Conservation (phyloP, 37 sponge, comb jelly and placozoan species). For the Ianthella basta region DNA sequence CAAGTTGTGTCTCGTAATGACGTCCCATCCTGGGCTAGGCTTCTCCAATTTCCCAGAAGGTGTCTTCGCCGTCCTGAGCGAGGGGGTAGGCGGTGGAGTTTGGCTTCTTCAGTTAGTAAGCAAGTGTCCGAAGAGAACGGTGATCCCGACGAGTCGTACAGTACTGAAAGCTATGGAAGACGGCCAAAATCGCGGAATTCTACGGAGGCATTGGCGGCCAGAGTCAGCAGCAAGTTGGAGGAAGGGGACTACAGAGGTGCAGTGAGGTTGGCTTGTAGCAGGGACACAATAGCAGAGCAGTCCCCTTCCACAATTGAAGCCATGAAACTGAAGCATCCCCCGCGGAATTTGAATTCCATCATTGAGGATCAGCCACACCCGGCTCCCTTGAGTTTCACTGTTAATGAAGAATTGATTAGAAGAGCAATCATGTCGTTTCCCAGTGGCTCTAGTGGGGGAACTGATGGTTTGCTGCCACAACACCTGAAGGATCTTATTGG, state of each 20-base stretch:
- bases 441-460: constrained; percentile 38
- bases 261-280: not conserved
- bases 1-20: not conserved
- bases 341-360: not conserved
- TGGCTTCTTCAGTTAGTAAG: not conserved
- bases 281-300: constrained; percentile 2
- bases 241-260: constrained; percentile 2
- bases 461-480: constrained; percentile 47
- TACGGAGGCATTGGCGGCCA: not conserved
- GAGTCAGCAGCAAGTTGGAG: not conserved
- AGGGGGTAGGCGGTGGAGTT: not conserved
- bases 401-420: not conserved
- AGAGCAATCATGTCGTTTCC: not conserved
- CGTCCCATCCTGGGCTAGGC: not conserved
- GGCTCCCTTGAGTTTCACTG: not conserved
- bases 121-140: not conserved
- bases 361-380: not conserved
- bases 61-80: not conserved
- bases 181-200: not conserved
- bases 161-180: not conserved
- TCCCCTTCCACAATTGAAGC: not conserved
- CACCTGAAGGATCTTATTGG: constrained; percentile 44
- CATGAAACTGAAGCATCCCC: not conserved
- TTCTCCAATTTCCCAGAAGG: not conserved
- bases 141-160: not conserved